These are phyloP conservation scores for Xestoiulus laeticollis DNA, from an alignment of 2,888 invertebrate genomes.

Conservation along the genomic window DNA sequence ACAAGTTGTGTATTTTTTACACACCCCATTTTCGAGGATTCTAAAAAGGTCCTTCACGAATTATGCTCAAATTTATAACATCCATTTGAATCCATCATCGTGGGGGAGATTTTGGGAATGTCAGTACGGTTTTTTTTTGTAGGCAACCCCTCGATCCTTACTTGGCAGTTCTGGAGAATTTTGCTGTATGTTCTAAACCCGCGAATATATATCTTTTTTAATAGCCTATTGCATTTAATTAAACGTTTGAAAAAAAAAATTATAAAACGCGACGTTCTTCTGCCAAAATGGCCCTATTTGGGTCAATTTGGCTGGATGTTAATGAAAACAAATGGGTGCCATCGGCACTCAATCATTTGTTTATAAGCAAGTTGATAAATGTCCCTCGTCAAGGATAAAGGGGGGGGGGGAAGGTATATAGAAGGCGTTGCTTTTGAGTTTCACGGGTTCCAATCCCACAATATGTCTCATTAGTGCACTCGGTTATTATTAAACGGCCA, in stretches of 20 bases:
- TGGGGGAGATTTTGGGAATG: not conserved
- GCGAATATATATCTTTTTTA: not conserved
- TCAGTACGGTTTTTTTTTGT: not conserved
- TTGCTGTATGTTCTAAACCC: not conserved
- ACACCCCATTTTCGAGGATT: too few species aligned
- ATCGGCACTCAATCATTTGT: slow-evolving; percentile 30
- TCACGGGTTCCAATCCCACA: slow-evolving; percentile 14
- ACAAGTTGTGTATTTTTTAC: too few species aligned
- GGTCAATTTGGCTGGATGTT: not conserved
- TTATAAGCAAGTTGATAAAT: not conserved
- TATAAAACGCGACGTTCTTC: not conserved
- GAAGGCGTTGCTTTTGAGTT: not conserved
- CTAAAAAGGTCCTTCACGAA: too few species aligned
- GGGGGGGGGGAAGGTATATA: not conserved
- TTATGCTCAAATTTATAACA: too few species aligned
- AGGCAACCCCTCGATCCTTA: not conserved
- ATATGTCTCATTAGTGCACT: not conserved
- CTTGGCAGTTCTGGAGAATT: not conserved
- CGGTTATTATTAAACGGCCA: not conserved
- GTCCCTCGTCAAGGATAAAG: not conserved
- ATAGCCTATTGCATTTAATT: not conserved
- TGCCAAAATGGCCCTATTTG: not conserved
- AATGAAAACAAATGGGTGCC: slow-evolving; percentile 9
- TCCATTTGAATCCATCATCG: too few species aligned
- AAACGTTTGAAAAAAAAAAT: not conserved